phyloP scores from a whole-genome alignment of 2,888 invertebrate genomes.

The Chrysolina oricalcia region DNA sequence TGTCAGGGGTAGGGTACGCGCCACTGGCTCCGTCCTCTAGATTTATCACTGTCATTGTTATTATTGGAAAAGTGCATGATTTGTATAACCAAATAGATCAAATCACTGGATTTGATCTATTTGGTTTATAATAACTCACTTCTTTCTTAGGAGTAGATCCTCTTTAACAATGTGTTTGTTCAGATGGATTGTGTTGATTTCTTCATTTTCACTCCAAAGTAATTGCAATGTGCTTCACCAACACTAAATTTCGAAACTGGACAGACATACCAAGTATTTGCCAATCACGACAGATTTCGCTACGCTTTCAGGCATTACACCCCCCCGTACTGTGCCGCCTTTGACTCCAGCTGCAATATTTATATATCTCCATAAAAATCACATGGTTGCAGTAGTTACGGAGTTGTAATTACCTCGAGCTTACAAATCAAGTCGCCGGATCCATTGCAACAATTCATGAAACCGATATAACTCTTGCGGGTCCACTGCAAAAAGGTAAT shows the following conservation, averaged over 20 bases:
- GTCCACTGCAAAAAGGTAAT: constrained; percentile 32
- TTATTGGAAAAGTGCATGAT: too few species aligned
- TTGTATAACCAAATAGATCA: too few species aligned
- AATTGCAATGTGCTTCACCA: not conserved
- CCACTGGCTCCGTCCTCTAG: too few species aligned
- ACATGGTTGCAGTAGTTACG: constrained; percentile 22
- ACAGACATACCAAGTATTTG: not conserved
- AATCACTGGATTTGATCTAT: too few species aligned
- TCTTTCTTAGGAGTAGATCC: too few species aligned
- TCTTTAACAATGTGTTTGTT: too few species aligned
- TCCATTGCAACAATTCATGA: constrained; percentile 38
- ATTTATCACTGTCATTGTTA: too few species aligned
- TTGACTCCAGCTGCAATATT: constrained; percentile 19
- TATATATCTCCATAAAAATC: constrained; percentile 34
- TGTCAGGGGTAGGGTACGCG: too few species aligned
- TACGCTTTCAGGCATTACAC: not conserved
- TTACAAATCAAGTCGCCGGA: constrained; percentile 41
- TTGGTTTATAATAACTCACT: too few species aligned
- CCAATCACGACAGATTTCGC: constrained; percentile 13
- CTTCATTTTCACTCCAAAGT: too few species aligned
- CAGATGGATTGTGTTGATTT: too few species aligned
- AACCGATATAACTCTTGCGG: constrained; percentile 37
- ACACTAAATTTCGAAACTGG: not conserved
- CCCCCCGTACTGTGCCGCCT: constrained; percentile 13
- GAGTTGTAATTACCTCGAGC: constrained; percentile 41